These are phyloP conservation scores for Mola mola DNA, from an alignment of 2,113 vertebrate species.

Conservation along the genomic window DNA sequence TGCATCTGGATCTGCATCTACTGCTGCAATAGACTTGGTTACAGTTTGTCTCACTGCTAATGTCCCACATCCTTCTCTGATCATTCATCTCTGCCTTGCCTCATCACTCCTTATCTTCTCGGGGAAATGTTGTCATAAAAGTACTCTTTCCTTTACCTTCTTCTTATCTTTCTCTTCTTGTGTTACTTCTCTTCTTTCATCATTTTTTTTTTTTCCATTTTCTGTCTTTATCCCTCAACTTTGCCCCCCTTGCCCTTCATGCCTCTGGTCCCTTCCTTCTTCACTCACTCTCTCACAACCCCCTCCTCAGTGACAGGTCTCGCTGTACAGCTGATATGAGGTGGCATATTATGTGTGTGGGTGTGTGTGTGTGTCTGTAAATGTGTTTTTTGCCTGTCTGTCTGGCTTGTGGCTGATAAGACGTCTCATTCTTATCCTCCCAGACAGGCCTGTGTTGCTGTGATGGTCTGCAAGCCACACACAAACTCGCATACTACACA, in stretches of 20 bases:
- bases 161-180: constrained; percentile 1
- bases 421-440: constrained; percentile 62
- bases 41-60: too few relatives aligned
- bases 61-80: neutral
- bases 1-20: too few relatives aligned
- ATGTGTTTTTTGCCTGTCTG: constrained; percentile 39
- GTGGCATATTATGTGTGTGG: constrained; percentile 38
- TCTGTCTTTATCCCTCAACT: constrained; percentile 8
- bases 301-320: constrained; percentile 29
- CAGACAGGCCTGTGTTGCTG: constrained; percentile 53
- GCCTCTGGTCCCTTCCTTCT: neutral
- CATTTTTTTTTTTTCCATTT: constrained; percentile 16
- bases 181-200: constrained; percentile 9
- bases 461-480: constrained; percentile 42
- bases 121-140: constrained; percentile 14
- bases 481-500: neutral
- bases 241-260: neutral
- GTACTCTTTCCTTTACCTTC: neutral
- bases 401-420: constrained; percentile 67
- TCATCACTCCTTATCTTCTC: constrained; percentile 15
- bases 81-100: neutral
- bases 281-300: neutral
- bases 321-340: constrained; percentile 51
- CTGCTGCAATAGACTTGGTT: too few relatives aligned
- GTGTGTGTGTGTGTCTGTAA: constrained; percentile 2